A percentile compares a stretch with the other conserved stretches of the same genome.
Evolutionary conservation across 2,888 invertebrate species (phyloP).

Genomic region (Cerastis rubricosa): DNA sequence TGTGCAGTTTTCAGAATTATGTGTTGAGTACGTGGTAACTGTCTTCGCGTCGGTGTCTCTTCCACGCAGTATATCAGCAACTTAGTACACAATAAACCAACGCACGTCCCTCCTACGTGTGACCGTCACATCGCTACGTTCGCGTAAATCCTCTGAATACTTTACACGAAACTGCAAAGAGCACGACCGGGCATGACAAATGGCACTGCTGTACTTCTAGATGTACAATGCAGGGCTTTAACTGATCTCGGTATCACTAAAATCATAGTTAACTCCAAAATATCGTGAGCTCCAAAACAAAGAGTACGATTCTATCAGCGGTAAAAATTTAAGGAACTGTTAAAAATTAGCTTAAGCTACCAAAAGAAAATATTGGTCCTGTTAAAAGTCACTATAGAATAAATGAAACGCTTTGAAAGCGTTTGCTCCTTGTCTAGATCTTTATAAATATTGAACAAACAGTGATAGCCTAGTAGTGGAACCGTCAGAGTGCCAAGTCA

Average conservation of each 20-base stretch:
- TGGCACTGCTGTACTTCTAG: neutral
- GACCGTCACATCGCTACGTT: neutral
- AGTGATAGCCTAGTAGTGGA: too few relatives aligned
- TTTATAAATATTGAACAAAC: too few relatives aligned
- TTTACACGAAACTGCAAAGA: neutral
- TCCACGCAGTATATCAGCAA: too few relatives aligned
- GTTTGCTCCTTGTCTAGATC: too few relatives aligned
- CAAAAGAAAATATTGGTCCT: too few relatives aligned
- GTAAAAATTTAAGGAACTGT: too few relatives aligned
- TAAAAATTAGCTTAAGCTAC: too few relatives aligned
- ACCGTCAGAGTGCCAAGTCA: too few relatives aligned
- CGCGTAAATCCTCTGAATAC: neutral
- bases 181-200: neutral
- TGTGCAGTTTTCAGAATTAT: too few relatives aligned
- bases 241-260: neutral
- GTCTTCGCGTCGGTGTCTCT: too few relatives aligned
- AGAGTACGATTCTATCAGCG: neutral
- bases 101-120: neutral
- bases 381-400: too few relatives aligned
- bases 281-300: neutral
- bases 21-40: too few relatives aligned
- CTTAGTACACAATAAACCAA: neutral
- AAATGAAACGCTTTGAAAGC: neutral
- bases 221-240: neutral
- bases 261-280: neutral